phyloP scores from a whole-genome alignment of 2,888 invertebrate genomes.

The Anthoptus insignis region DNA sequence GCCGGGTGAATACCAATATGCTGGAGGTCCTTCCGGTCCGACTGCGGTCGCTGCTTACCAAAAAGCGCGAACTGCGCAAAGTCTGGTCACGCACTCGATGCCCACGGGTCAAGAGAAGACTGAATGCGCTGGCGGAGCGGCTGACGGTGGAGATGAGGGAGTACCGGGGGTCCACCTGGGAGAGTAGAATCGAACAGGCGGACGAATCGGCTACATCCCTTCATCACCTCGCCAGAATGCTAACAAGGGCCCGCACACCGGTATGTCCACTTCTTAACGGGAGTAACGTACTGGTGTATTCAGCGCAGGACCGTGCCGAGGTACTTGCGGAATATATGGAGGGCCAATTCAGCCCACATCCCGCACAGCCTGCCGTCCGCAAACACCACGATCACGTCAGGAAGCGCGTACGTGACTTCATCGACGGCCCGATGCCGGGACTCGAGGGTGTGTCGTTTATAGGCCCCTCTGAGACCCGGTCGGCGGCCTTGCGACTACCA shows the following conservation, averaged over 20 bases:
- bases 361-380: not conserved
- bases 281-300: not conserved
- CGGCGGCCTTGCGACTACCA: not conserved
- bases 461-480: not conserved
- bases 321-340: not conserved
- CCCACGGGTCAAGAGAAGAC: too few species aligned
- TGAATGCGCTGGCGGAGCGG: too few species aligned
- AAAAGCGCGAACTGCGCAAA: too few species aligned
- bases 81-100: too few species aligned
- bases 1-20: too few species aligned
- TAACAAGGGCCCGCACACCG: not conserved
- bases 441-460: not conserved
- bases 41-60: too few species aligned
- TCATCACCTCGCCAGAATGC: not conserved
- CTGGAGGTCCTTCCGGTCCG: too few species aligned
- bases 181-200: too few species aligned
- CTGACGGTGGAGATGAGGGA: too few species aligned
- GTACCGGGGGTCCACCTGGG: not conserved
- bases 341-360: not conserved
- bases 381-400: not conserved
- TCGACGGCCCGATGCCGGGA: not conserved
- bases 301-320: not conserved
- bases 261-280: not conserved
- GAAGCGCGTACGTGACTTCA: not conserved
- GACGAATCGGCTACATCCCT: not conserved